A percentile compares a stretch with the other conserved stretches of the same genome.
These are phyloP conservation scores for Mythimna pallens DNA, from an alignment of 2,888 invertebrate genomes.

Conservation along the genomic window DNA sequence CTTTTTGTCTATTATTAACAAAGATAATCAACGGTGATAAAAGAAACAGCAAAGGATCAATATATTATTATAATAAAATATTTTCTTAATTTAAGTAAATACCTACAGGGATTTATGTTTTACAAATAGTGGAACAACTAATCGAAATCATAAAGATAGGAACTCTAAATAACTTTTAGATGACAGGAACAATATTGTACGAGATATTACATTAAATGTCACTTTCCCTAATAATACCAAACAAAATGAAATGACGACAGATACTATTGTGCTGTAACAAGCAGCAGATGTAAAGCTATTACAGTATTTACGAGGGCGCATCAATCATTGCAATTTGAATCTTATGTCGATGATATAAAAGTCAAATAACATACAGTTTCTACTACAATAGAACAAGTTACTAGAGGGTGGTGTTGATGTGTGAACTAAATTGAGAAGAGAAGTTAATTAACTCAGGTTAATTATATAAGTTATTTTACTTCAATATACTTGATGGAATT, in stretches of 20 bases:
- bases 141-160: not conserved
- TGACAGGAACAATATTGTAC: constrained; percentile 16
- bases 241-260: constrained; percentile 44
- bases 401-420: constrained; percentile 43
- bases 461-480: constrained; percentile 7
- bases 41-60: not conserved
- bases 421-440: constrained; percentile 24
- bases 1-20: too few species aligned
- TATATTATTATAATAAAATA: too few species aligned
- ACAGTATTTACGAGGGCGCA: not conserved
- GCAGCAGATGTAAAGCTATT: constrained; percentile 38
- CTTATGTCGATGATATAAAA: constrained; percentile 5
- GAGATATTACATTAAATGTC: constrained; percentile 5
- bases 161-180: not conserved
- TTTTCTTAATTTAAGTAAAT: too few species aligned
- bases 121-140: not conserved
- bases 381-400: constrained; percentile 52
- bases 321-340: constrained; percentile 5
- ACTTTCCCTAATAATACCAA: constrained; percentile 19
- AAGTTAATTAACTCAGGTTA: too few species aligned
- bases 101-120: too few species aligned
- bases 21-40: not conserved
- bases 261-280: constrained; percentile 52
- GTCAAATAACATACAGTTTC: not conserved
- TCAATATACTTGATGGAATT: not conserved